Evolutionary conservation across 2,888 invertebrate genomes (phyloP), one percentile per base, ranked within the genome.

Genomic region (Drosophila cognata): DNA sequence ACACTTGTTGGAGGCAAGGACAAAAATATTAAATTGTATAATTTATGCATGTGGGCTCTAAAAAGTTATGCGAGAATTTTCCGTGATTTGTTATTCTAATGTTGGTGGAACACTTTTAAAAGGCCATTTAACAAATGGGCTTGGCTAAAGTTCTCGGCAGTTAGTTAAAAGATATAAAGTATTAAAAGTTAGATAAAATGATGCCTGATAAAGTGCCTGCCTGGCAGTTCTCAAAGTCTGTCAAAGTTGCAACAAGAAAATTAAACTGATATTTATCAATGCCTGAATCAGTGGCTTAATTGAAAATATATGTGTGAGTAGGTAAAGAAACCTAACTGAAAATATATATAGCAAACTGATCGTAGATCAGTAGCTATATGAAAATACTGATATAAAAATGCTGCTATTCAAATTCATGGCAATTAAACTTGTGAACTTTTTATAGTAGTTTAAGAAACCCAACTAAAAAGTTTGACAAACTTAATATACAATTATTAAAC

Each of bases 21-120:
- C 46, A 46, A 46, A 46, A 46, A 16, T 25, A 46, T 28, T 10
- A 46, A 46, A 46, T 25, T 28, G 7, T 46, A 2, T 46, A 46
- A 46, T 43, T 53, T 25, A 25, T 59, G 36, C 57, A 41, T 50
- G 29, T 50, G 50, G 50, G 29, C 18, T 18, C 50, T 28, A 5
- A 18, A 50, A 46, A 46, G 28, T 28, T 50, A 50, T 18, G 16
- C 18, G 4, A 25, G 7, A 46, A 46, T 46, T 46, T 46, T 25
- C 21, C 21, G 1, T 16, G 16, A 16, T 46, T 25, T 46, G 21
- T 8, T 46, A 46, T 46, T 13, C 21, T 4, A 25, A 46, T 46
- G 21, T 46, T 21, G 46, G 46, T 16, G 16, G 16, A 46, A 16
- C 25, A 46, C 46, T 46, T 43, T 21, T 46, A 46, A 46, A 43